Evolutionary conservation across 2,888 invertebrate genomes (phyloP), one percentile per base, ranked within the genome.

Genomic region (Operophtera brumata): DNA sequence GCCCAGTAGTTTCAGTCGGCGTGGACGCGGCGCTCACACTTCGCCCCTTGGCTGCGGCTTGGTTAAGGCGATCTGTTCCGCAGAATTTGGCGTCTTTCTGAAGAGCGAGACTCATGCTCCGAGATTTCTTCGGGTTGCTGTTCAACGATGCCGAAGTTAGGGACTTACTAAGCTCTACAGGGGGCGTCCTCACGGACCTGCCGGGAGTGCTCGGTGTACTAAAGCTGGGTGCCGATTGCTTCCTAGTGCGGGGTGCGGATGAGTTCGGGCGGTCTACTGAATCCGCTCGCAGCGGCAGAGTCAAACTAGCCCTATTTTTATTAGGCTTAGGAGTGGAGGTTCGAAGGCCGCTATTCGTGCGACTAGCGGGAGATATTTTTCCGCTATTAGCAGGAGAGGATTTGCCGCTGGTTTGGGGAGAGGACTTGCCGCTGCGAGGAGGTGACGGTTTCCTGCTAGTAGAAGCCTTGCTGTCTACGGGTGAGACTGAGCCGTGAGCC

Each of bases 141-240:
- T 66, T 32, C 41, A 73, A 62, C 6, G 71, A 61, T 42, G 74
- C 65, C 28, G 81, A 68, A 9, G 82, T 76, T 62, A 82, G 75
- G 4, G 84, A 81, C 59, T 84, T 86, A 43, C 75, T 75, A 46
- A 77, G 65, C 43, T 85, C 81, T 10, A 59, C 71, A 8, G 80
- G 81, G 32, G 86, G 86, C 2, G 86, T 84, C 36, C 80, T 71
- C 12, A 69, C 70, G 12, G 81, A 65, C 49, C 82, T 65, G 57
- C 76, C 74, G 54, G 82, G 80, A 7, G 82, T 80, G 71, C 55
- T 73, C 37, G 86, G 86, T 6, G 84, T 84, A 76, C 77, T 82
- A 53, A 81, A 77, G 79, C 84, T 83, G 51, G 89, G 88, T 48
- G 88, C 84, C 37, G 89, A 88, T 54, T 86, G 87, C 64, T 88